These are phyloP conservation scores for Apamea anceps DNA, from an alignment of 2,888 invertebrate genomes.

Conservation along the genomic window DNA sequence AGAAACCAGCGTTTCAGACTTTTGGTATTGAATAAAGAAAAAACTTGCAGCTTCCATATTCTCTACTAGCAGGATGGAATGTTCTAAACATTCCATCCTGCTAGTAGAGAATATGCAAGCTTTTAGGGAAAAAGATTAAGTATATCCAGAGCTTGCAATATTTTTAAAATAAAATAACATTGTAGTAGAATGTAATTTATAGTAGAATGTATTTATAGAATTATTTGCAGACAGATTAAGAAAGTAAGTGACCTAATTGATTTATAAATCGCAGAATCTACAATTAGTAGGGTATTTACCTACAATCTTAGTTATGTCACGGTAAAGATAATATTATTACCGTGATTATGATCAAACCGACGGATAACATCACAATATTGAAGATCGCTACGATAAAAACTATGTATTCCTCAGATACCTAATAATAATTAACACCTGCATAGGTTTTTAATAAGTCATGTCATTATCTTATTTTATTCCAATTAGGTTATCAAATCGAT, in stretches of 20 bases:
- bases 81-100: too few relatives aligned
- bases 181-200: neutral
- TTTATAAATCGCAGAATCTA: slow-evolving; percentile 23
- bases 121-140: neutral
- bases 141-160: neutral
- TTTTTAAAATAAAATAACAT: neutral
- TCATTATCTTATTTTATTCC: neutral
- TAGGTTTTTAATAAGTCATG: too few relatives aligned
- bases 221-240: too few relatives aligned
- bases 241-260: slow-evolving; percentile 16
- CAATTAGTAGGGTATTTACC: neutral
- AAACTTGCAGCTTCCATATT: neutral
- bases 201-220: too few relatives aligned
- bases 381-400: slow-evolving; percentile 25
- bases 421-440: neutral
- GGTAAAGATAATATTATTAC: too few relatives aligned
- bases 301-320: slow-evolving; percentile 16
- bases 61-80: neutral
- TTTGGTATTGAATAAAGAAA: too few relatives aligned
- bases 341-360: slow-evolving; percentile 20
- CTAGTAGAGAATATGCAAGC: too few relatives aligned
- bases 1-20: too few relatives aligned
- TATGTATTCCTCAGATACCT: neutral
- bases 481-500: neutral
- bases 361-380: neutral